phyloP scores from a whole-genome alignment of 2,797 vertebrate genomes.

The Malurus splendens region DNA sequence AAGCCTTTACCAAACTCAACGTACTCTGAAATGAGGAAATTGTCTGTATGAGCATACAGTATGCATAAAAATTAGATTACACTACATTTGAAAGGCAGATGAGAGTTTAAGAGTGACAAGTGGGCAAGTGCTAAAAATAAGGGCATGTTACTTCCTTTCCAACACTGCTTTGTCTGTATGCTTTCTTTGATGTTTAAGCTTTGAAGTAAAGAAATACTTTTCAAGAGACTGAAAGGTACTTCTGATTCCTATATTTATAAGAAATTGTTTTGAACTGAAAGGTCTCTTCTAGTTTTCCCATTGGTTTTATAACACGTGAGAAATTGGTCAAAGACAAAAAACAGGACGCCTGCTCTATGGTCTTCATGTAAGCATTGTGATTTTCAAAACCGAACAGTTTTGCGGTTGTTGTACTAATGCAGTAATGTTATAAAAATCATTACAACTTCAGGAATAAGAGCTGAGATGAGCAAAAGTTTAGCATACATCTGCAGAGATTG shows the following conservation, averaged over 20 bases:
- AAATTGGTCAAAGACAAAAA: neutral
- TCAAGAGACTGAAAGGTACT: neutral
- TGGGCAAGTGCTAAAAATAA: conserved; percentile 60
- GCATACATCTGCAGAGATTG: neutral
- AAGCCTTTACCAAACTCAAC: conserved; percentile 33
- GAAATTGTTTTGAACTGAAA: neutral
- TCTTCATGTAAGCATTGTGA: neutral
- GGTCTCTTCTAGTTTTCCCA: neutral
- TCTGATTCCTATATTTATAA: neutral
- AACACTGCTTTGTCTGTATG: conserved; percentile 31
- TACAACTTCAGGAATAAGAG: neutral
- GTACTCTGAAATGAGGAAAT: conserved; percentile 38
- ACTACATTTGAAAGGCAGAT: conserved; percentile 62
- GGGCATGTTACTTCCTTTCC: conserved; percentile 46
- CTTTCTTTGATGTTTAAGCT: conserved; percentile 32
- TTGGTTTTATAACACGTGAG: neutral
- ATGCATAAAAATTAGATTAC: conserved; percentile 60
- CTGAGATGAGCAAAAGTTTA: neutral
- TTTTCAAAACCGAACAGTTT: neutral
- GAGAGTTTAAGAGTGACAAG: conserved; percentile 55
- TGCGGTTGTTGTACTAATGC: neutral
- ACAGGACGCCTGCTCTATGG: neutral
- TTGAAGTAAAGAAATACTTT: conserved; percentile 33
- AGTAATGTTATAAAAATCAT: neutral
- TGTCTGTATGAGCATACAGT: conserved; percentile 48